Percentiles rank a stretch among this genome's conserved stretches.
These are phyloP conservation scores for Aphodius sticticus DNA, from an alignment of 2,888 invertebrate species.

Conservation along the genomic window DNA sequence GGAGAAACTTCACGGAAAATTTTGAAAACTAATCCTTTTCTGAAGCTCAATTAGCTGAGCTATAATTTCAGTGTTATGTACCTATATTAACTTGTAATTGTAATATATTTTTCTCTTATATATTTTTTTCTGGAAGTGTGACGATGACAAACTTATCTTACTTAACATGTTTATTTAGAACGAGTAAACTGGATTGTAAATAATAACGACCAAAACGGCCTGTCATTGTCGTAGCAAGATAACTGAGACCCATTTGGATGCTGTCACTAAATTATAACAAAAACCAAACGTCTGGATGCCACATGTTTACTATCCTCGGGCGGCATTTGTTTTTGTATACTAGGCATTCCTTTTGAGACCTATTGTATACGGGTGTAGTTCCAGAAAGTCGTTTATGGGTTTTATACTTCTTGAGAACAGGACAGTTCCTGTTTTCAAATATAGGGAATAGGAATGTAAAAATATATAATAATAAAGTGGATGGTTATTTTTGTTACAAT, in stretches of 20 bases:
- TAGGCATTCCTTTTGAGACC: background rate
- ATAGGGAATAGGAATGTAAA: background rate
- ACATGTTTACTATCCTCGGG: conserved; percentile 14
- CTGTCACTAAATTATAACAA: conserved; percentile 15
- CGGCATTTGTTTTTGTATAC: background rate
- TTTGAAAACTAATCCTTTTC: no score
- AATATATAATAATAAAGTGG: no score
- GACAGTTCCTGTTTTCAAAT: no score
- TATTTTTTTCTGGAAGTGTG: background rate
- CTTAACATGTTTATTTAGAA: background rate
- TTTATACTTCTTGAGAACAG: background rate
- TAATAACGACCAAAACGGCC: background rate
- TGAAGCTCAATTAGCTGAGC: no score
- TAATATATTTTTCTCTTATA: no score
- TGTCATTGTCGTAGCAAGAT: background rate
- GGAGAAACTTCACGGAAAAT: no score
- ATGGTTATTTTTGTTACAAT: no score
- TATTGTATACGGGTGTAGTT: background rate
- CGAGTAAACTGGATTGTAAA: background rate
- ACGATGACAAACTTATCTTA: background rate
- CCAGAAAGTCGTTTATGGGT: background rate
- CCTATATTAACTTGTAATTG: no score
- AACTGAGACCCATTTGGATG: conserved; percentile 8
- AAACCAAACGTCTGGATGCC: conserved; percentile 19
- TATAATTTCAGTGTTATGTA: no score